These are phyloP conservation scores for Manduca sexta DNA, from an alignment of 1,140 invertebrate species.

Conservation along the genomic window DNA sequence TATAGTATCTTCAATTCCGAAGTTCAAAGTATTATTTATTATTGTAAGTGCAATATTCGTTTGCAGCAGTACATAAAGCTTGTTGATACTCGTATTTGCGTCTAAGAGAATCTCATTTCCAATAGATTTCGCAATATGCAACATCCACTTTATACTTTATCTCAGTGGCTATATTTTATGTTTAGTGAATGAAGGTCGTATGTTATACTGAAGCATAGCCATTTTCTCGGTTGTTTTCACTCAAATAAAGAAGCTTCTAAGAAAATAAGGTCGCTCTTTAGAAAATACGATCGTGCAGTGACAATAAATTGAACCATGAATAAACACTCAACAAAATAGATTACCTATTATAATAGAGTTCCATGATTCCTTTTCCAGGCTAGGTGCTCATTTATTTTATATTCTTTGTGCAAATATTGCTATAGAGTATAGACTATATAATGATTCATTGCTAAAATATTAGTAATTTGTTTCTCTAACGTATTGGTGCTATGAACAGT, in stretches of 20 bases:
- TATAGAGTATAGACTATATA: too few species aligned
- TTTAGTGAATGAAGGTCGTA: slow-evolving; percentile 10
- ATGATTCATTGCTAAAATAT: too few species aligned
- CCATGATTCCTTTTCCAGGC: neutral
- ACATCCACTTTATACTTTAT: too few species aligned
- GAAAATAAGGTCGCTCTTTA: slow-evolving; percentile 29
- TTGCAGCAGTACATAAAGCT: too few species aligned
- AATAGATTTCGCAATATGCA: too few species aligned
- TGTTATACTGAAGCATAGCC: slow-evolving; percentile 21
- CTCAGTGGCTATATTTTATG: neutral
- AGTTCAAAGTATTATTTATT: too few species aligned
- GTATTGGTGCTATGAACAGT: too few species aligned
- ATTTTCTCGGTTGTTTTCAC: slow-evolving; percentile 29
- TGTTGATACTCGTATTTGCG: too few species aligned
- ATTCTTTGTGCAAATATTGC: neutral
- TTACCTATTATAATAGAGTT: slow-evolving; percentile 11
- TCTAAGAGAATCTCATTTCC: too few species aligned
- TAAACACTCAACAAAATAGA: slow-evolving; percentile 31
- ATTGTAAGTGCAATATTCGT: too few species aligned
- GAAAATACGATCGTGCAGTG: slow-evolving; percentile 32
- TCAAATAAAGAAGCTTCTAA: slow-evolving; percentile 25
- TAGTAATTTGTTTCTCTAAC: too few species aligned
- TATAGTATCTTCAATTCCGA: too few species aligned
- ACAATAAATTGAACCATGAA: slow-evolving; percentile 35
- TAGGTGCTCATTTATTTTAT: neutral